Evolutionary conservation across 2,888 invertebrate genomes (phyloP).

Genomic region (Stictocephala bisonia): DNA sequence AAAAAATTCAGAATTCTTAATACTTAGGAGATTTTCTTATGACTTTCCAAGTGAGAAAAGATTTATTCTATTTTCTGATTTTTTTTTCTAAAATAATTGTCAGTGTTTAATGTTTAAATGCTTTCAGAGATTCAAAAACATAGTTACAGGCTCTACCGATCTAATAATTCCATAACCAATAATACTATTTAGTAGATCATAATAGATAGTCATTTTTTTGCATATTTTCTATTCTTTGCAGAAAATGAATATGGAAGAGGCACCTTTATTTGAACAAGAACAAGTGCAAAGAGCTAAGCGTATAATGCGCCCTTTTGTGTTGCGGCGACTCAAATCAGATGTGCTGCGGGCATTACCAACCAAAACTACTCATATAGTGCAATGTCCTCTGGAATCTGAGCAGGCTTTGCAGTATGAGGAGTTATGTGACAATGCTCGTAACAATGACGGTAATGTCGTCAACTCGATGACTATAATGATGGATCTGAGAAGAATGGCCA

Average conservation of each 20-base stretch:
- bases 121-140: too few relatives aligned
- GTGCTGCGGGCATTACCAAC: slow-evolving; percentile 87
- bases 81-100: too few relatives aligned
- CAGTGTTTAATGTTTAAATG: too few relatives aligned
- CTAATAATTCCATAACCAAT: too few relatives aligned
- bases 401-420: slow-evolving; percentile 83
- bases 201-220: too few relatives aligned
- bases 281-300: slow-evolving; percentile 93
- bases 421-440: slow-evolving; percentile 70
- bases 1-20: too few relatives aligned
- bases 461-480: slow-evolving; percentile 87
- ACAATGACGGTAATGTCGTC: slow-evolving; percentile 64
- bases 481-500: slow-evolving; percentile 92
- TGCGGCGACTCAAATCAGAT: slow-evolving; percentile 87
- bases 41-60: too few relatives aligned
- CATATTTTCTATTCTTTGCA: too few relatives aligned
- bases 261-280: slow-evolving; percentile 85
- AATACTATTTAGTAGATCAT: too few relatives aligned
- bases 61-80: too few relatives aligned
- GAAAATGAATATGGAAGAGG: slow-evolving; percentile 49
- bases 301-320: slow-evolving; percentile 96
- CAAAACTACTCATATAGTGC: slow-evolving; percentile 79
- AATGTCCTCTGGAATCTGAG: slow-evolving; percentile 74
- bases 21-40: too few relatives aligned
- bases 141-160: too few relatives aligned